Conservation (phyloP, 2,888 invertebrate genomes). For the Plagodis dolabraria region DNA sequence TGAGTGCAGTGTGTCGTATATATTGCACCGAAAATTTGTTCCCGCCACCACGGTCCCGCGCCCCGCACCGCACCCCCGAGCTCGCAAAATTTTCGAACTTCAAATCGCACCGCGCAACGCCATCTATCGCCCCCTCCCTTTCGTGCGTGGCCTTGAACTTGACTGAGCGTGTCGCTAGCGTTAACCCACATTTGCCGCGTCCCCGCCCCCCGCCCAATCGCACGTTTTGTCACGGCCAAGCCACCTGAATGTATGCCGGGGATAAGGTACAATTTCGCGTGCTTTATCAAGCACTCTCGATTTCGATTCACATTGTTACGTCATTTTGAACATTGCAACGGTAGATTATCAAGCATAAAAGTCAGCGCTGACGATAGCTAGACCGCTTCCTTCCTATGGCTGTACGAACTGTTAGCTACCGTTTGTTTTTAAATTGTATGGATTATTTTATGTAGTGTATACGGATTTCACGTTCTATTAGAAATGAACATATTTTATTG, state of each 20-base stretch:
- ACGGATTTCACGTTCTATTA: too few species aligned
- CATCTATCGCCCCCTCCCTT: slow-evolving; percentile 70
- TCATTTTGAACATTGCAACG: slow-evolving; percentile 61
- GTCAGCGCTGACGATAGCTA: slow-evolving; percentile 32
- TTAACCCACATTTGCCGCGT: slow-evolving; percentile 71
- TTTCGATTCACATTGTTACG: slow-evolving; percentile 72
- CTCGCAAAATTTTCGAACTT: slow-evolving; percentile 76
- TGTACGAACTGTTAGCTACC: slow-evolving; percentile 17
- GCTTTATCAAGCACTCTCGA: slow-evolving; percentile 62
- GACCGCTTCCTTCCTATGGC: slow-evolving; percentile 19
- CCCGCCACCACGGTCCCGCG: slow-evolving; percentile 65
- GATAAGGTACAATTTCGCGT: slow-evolving; percentile 69
- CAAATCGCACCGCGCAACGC: slow-evolving; percentile 75
- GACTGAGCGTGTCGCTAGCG: slow-evolving; percentile 73
- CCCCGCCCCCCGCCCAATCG: slow-evolving; percentile 59
- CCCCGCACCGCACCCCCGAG: slow-evolving; percentile 67
- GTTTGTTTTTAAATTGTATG: slow-evolving; percentile 12
- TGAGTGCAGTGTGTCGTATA: slow-evolving; percentile 80
- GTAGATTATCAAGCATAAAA: slow-evolving; percentile 57
- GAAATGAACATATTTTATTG: too few species aligned
- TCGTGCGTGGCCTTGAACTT: slow-evolving; percentile 81
- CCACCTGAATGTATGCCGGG: slow-evolving; percentile 67
- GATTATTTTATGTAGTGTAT: too few species aligned
- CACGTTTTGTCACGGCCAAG: slow-evolving; percentile 70
- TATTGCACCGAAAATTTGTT: slow-evolving; percentile 83